phyloP scores from a whole-genome alignment of 1,140 invertebrate genomes.

The Panagrolaimus sp. region DNA sequence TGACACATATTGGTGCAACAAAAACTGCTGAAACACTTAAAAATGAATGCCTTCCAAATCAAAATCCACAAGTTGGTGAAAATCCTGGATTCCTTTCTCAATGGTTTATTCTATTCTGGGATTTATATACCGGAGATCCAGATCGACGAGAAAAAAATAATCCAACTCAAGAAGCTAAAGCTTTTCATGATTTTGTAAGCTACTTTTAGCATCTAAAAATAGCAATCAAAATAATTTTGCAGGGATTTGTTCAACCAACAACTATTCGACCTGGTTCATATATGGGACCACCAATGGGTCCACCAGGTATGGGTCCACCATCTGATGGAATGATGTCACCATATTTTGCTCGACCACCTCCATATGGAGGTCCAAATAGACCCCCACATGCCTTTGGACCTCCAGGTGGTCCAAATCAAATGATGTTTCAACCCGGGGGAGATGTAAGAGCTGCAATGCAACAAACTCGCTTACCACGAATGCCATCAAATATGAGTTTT shows the following conservation, averaged over 20 bases:
- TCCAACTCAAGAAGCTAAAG: conserved; percentile 35
- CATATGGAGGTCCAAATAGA: background rate
- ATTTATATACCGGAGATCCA: conserved; percentile 47
- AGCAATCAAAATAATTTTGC: background rate
- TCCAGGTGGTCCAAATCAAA: background rate
- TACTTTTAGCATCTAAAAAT: conserved; percentile 10
- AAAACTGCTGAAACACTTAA: conserved; percentile 94
- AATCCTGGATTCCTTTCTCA: conserved; percentile 94
- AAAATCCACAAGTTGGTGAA: conserved; percentile 95
- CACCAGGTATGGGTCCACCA: background rate
- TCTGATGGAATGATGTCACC: background rate
- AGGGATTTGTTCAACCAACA: background rate
- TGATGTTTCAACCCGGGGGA: too few relatives aligned
- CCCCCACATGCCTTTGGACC: conserved; percentile 1
- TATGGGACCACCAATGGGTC: background rate
- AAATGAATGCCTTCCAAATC: conserved; percentile 56
- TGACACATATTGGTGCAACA: conserved; percentile 92
- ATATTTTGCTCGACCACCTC: background rate
- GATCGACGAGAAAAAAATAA: conserved; percentile 43
- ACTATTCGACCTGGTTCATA: conserved; percentile 5
- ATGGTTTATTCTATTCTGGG: conserved; percentile 65
- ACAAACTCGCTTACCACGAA: background rate
- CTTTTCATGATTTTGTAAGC: conserved; percentile 32
- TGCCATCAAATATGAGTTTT: conserved; percentile 12
- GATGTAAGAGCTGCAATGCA: background rate